Conservation (phyloP, 2,113 vertebrate genomes). For the Dendrocopos noguchii region DNA sequence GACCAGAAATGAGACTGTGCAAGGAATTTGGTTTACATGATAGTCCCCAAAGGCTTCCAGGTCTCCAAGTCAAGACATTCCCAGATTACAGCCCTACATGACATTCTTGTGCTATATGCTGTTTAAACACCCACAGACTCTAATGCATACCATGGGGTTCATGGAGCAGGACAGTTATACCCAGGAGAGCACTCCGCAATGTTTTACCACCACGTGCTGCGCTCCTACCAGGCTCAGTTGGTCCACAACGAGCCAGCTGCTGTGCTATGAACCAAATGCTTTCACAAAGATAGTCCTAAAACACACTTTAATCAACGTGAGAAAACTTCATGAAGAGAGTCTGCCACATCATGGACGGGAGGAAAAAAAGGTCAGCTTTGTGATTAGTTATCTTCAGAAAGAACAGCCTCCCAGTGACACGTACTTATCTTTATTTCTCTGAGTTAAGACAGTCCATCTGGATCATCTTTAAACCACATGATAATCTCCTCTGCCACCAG, state of each 20-base stretch:
- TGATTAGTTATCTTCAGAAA: not conserved
- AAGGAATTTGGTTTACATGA: slow-evolving; percentile 56
- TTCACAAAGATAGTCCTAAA: not conserved
- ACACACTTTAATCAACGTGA: not conserved
- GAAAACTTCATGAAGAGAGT: not conserved
- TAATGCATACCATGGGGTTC: not conserved
- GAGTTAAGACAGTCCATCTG: not conserved
- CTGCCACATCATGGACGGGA: not conserved
- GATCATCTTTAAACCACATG: not conserved
- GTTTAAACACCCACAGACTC: slow-evolving; percentile 21
- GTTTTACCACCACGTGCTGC: not conserved
- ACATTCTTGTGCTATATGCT: not conserved
- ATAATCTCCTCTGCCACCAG: not conserved
- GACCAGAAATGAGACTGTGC: not conserved
- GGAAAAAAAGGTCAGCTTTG: not conserved
- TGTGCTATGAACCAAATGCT: not conserved
- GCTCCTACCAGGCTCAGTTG: not conserved
- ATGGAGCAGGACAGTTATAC: not conserved
- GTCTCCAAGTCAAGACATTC: slow-evolving; percentile 60
- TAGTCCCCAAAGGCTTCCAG: slow-evolving; percentile 49
- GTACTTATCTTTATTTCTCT: not conserved
- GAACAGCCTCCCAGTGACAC: not conserved
- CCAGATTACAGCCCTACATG: not conserved
- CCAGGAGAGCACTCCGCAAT: not conserved
- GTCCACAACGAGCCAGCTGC: not conserved